Evolutionary conservation across 2,113 vertebrate genomes (phyloP), one percentile per base, ranked within the genome.

Genomic region (Trichechus manatus): DNA sequence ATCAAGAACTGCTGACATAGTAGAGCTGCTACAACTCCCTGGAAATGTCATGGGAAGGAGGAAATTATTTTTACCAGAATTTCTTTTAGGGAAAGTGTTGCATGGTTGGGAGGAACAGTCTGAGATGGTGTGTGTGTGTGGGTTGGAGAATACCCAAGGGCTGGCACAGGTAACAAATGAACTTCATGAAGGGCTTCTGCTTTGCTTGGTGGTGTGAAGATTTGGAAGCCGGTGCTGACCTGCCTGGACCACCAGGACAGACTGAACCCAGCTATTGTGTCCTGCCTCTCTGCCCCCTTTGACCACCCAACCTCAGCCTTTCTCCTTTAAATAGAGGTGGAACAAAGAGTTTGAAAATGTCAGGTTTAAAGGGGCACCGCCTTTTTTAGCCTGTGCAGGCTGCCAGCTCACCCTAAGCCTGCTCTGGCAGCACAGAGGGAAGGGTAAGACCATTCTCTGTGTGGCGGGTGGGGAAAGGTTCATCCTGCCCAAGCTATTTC

Each of bases 131-230:
- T 14, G 25, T 14, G 25, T 2, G 3, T 31, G 75, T 4, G 33
- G 70, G 1, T 19, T 29, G 22, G 56, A 36, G 70, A 74, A 23
- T 3, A 6, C 47, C 59, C 13, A 25, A 1, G 29, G 20, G 20
- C 17, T 0, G 3, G 36, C 1, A 0, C 29, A 11, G 72, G 44
- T 25, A 7, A 2, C 33, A 3, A 29, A 9, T 27, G 31, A 10
- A 15, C 9, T 14, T 0, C 0, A 9, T 10, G 56, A 79, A 36
- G 44, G 78, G 4, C 15, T 0, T 61, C 78, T n/a, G 47, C 29
- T n/a, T 77, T 20, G 75, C 82, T 29, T 10, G 47, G 23, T 2
- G 4, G 4, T 23, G 2, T 19, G 79, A 29, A 6, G 1, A 23
- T 29, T 2, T 23, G 59, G 92, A 27, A 79, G 47, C 78, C 1